These are phyloP conservation scores for Pitangus sulphuratus DNA, from an alignment of 2,797 vertebrate genomes.

Conservation along the genomic window DNA sequence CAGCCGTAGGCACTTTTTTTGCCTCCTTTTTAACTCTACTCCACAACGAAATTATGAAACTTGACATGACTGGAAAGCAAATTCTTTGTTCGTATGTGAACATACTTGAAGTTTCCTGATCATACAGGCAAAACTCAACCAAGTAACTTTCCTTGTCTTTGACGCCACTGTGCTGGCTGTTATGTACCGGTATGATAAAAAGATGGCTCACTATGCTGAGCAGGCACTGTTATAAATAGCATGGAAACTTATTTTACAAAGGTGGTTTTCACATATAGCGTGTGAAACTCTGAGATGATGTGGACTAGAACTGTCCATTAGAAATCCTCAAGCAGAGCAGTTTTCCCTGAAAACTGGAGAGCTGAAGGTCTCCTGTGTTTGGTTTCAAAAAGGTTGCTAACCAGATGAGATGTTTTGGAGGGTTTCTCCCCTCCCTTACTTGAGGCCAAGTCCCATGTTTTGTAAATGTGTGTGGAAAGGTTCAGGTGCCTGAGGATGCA, in stretches of 20 bases:
- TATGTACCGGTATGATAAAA: not conserved
- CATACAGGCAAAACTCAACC: not conserved
- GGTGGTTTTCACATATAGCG: not conserved
- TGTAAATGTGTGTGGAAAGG: not conserved
- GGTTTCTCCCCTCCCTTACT: not conserved
- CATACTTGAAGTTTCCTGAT: not conserved
- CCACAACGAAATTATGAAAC: rapidly evolving
- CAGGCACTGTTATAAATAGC: not conserved
- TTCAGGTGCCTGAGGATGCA: not conserved
- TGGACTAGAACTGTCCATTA: not conserved
- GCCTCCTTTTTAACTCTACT: not conserved
- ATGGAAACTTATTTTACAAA: not conserved
- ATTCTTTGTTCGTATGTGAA: not conserved
- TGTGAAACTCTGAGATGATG: not conserved
- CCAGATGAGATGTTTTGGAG: not conserved
- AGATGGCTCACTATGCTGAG: not conserved
- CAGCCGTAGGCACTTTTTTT: not conserved
- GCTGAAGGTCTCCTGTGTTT: not conserved
- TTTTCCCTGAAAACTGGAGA: not conserved
- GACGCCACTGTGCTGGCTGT: not conserved
- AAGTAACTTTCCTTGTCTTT: not conserved
- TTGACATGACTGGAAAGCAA: not conserved
- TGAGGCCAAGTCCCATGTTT: not conserved
- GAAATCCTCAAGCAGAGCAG: not conserved
- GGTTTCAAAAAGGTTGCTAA: not conserved